Evolutionary conservation across 2,113 vertebrate species (phyloP).

Genomic region (Physeter macrocephalus): DNA sequence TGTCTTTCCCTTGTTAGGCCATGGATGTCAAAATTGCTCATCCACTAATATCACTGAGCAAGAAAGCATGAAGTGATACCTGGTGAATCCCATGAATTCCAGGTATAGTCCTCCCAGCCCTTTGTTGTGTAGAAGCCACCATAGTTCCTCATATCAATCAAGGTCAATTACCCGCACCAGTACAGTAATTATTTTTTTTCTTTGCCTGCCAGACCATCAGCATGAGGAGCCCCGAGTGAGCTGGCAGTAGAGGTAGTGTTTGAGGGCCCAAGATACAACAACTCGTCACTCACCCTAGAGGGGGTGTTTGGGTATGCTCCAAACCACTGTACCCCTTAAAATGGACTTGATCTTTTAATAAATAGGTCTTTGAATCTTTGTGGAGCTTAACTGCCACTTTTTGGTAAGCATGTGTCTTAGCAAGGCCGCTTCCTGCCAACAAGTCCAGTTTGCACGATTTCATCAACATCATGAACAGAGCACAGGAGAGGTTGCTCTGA

Average conservation of each 20-base stretch:
- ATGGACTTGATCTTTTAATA: neutral
- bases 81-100: neutral
- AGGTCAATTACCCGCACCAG: neutral
- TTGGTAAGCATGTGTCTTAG: neutral
- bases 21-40: neutral
- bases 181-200: neutral
- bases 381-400: neutral
- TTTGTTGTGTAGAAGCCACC: neutral
- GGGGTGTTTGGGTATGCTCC: neutral
- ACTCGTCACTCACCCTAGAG: neutral
- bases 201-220: neutral
- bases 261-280: neutral
- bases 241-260: neutral
- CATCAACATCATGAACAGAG: neutral
- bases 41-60: neutral
- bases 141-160: neutral
- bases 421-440: neutral
- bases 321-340: neutral
- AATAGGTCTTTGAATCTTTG: neutral
- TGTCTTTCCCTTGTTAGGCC: neutral
- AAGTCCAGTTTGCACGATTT: neutral
- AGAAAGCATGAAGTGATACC: neutral
- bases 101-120: neutral
- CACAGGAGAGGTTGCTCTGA: neutral
- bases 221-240: neutral